Base-by-base conservation (phyloP, 2,113 vertebrate genomes). In the Muntiacus reevesi region DNA sequence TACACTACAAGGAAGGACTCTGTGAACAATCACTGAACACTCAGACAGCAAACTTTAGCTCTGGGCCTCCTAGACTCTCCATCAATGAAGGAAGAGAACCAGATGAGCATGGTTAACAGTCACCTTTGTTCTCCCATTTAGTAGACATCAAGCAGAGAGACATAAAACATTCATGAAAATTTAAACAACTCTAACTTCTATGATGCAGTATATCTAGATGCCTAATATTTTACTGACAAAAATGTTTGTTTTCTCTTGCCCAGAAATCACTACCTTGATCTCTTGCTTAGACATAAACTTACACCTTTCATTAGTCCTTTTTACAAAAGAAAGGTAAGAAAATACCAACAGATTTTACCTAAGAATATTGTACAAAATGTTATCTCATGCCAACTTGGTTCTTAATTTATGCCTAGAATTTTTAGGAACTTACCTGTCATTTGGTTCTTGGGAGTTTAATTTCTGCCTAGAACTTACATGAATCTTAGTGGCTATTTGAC, bases 81-180 rank as follows among this genome's bases (percentile, higher is more conserved):
- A 54, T 76, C 74, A 59, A 33, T 23, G 43, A 96, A 92, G 50
- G 62, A 40, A 27, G 79, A 96, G 15, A 92, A 78, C 15, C 25
- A 6, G 55, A 59, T 43, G 13, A 55, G 64, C 71, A 95, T 55
- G 47, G 30, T 23, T 23, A 81, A 81, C 10, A 67, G 54, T 50
- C 79, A 89, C 25, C 23, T 95, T 74, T 90, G 27, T 71, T 74
- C 36, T 95, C 67, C 54, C 15, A 47, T 28, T 45, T 82, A 59
- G 30, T 16, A 64, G 43, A 89, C 71, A n/a, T 85, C 36, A 78
- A 86, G 71, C 67, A 78, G 89, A 28, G 59, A 52, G 67, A 83
- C 33, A 92, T 47, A 74, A 97, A 96, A 79, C 92, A 83, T 83
- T 95, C 60, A 94, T 59, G 81, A 82, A 84, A 88, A 97, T 86